Evolutionary conservation across 2,113 vertebrate species (phyloP).

Genomic region (Callaeas wilsoni): DNA sequence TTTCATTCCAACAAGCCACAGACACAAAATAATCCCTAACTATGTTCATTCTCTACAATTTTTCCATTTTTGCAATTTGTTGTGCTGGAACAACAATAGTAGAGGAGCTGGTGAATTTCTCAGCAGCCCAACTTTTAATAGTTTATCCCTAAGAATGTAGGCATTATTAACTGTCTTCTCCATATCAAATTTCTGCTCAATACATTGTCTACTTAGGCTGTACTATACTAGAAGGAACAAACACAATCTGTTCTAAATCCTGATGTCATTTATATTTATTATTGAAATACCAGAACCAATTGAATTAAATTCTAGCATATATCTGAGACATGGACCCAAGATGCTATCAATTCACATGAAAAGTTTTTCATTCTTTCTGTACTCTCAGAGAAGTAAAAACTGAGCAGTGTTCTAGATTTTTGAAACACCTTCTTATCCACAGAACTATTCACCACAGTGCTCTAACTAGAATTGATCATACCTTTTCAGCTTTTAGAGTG

Average conservation of each 20-base stretch:
- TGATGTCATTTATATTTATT: neutral
- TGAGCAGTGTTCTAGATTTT: neutral
- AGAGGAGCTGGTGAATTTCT: neutral
- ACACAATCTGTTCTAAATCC: neutral
- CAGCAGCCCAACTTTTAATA: neutral
- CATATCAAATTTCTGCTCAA: neutral
- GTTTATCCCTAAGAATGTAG: neutral
- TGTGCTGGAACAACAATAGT: neutral
- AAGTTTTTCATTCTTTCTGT: neutral
- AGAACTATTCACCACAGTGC: neutral
- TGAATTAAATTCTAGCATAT: neutral
- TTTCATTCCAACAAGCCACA: neutral
- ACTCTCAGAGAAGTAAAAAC: neutral
- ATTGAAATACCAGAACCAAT: neutral
- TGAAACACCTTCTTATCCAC: neutral
- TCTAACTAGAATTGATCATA: neutral
- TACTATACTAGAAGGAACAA: neutral
- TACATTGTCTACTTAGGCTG: neutral
- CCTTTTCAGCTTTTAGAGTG: neutral
- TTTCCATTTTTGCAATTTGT: neutral
- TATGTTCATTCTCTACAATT: neutral
- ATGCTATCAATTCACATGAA: neutral
- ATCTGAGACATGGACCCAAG: neutral
- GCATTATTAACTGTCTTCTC: neutral
- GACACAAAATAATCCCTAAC: neutral